A percentile compares a stretch with the other conserved stretches of the same genome.
These are phyloP conservation scores for Periphyllus acericola DNA, from an alignment of 2,888 invertebrate genomes.

Conservation along the genomic window DNA sequence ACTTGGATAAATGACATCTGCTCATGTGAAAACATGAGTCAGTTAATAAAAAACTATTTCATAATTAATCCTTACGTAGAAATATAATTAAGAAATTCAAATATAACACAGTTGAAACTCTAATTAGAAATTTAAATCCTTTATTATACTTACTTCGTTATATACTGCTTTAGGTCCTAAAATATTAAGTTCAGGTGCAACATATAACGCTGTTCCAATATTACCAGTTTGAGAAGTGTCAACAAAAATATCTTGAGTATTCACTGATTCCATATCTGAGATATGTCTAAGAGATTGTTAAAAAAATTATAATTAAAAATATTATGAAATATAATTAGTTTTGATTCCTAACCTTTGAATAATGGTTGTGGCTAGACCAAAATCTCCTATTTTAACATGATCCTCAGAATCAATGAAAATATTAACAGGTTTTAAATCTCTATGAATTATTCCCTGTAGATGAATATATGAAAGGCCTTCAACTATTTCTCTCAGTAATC, in stretches of 20 bases:
- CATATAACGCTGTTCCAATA: slow-evolving; percentile 94
- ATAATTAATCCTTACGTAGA: too few relatives aligned
- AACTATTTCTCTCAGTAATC: slow-evolving; percentile 92
- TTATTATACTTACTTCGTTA: slow-evolving; percentile 71
- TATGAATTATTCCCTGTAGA: slow-evolving; percentile 88
- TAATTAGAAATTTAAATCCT: too few relatives aligned
- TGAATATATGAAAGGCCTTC: slow-evolving; percentile 93
- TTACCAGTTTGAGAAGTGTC: slow-evolving; percentile 77
- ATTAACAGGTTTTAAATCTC: slow-evolving; percentile 89
- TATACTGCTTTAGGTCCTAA: slow-evolving; percentile 74
- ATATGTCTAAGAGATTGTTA: slow-evolving; percentile 33
- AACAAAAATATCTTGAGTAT: slow-evolving; percentile 38
- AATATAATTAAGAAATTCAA: too few relatives aligned
- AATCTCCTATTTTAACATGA: slow-evolving; percentile 97
- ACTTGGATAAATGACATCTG: too few relatives aligned
- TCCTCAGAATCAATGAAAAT: slow-evolving; percentile 95
- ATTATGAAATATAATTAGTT: background rate
- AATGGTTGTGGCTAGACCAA: slow-evolving; percentile 91
- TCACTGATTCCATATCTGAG: slow-evolving; percentile 23
- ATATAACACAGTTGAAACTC: too few relatives aligned
- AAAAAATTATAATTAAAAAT: slow-evolving; percentile 3
- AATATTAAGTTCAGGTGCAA: slow-evolving; percentile 89
- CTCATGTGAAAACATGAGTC: too few relatives aligned
- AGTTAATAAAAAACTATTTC: background rate
- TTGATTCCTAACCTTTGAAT: slow-evolving; percentile 58